These are phyloP conservation scores for Upupa epops DNA, from an alignment of 2,113 vertebrate species.

Conservation along the genomic window DNA sequence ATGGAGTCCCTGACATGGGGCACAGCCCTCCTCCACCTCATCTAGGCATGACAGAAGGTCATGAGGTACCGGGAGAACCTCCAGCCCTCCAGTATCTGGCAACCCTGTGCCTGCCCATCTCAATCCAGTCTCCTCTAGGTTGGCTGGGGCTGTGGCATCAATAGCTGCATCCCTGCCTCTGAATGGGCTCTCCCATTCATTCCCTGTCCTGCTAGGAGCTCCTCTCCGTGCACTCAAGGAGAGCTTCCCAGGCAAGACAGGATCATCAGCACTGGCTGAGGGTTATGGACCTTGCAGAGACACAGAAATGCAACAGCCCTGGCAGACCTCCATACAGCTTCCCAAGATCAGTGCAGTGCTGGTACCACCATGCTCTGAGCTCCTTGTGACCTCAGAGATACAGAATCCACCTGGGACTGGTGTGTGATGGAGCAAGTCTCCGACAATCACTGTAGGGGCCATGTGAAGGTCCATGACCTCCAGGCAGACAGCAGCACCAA, in stretches of 20 bases:
- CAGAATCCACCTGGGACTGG: background rate
- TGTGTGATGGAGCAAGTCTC: rapidly evolving
- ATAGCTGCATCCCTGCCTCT: rapidly evolving
- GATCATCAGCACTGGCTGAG: background rate
- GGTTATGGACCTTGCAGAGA: no score
- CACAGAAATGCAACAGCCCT: background rate
- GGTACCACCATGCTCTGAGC: background rate
- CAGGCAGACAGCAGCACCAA: rapidly evolving
- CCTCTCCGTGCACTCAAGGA: background rate
- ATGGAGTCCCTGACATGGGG: rapidly evolving
- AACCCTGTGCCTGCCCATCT: background rate
- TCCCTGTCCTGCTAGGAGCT: background rate
- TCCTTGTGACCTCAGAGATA: rapidly evolving
- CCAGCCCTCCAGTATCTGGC: background rate
- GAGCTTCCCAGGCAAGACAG: background rate
- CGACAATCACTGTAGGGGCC: background rate
- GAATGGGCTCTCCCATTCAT: background rate
- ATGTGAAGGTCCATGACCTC: background rate
- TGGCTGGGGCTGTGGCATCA: background rate
- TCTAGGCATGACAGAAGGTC: background rate
- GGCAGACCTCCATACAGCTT: background rate
- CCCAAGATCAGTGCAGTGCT: background rate
- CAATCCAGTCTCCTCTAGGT: rapidly evolving
- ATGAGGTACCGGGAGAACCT: background rate
- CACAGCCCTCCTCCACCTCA: background rate